A percentile compares a stretch with the other conserved stretches of the same genome.
phyloP scores from a whole-genome alignment of 2,888 invertebrate species.

The Gryllus longicercus region DNA sequence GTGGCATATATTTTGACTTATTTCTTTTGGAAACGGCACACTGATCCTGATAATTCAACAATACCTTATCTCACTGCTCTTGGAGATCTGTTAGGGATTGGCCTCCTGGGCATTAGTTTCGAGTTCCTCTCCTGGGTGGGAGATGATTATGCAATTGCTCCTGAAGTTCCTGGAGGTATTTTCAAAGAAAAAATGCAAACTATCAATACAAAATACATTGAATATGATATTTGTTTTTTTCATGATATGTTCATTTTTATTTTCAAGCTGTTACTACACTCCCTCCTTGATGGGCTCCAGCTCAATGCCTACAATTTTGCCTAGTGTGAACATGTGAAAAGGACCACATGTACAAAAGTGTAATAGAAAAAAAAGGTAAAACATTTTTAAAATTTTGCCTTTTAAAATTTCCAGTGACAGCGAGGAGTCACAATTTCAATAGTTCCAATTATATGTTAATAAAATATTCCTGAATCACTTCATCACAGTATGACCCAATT shows the following conservation, averaged over 20 bases:
- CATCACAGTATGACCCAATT: too few relatives aligned
- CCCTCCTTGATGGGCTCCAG: neutral
- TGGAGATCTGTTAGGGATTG: constrained; percentile 85
- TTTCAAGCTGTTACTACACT: neutral
- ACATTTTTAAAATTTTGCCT: neutral
- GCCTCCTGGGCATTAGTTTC: constrained; percentile 68
- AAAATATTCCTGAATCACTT: neutral
- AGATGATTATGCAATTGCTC: constrained; percentile 46
- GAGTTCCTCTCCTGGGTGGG: constrained; percentile 69
- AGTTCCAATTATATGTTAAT: neutral
- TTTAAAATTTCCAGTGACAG: too few relatives aligned
- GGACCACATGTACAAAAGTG: neutral
- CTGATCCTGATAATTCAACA: constrained; percentile 85
- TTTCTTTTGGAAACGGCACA: constrained; percentile 74
- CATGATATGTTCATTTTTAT: neutral
- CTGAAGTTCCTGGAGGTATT: neutral
- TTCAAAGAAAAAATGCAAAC: neutral
- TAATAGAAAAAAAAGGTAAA: neutral
- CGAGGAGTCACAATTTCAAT: neutral
- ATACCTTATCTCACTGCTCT: constrained; percentile 86
- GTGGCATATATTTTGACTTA: constrained; percentile 77
- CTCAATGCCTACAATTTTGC: neutral
- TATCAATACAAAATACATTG: neutral
- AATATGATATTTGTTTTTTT: neutral
- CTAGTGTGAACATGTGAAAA: neutral